phyloP scores from a whole-genome alignment of 1,140 invertebrate species.

The Heliconius nattereri region DNA sequence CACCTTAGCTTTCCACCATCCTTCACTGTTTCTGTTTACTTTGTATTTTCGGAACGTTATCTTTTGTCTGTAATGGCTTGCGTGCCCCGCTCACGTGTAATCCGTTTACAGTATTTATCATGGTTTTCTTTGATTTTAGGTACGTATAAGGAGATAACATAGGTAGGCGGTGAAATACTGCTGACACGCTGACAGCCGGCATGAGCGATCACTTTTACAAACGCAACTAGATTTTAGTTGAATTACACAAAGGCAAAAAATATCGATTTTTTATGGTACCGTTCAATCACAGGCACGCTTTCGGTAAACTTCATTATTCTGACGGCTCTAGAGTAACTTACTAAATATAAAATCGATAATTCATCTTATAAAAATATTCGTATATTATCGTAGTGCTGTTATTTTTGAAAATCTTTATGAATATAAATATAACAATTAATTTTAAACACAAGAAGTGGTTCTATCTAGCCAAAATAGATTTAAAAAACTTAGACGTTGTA shows the following conservation, averaged over 20 bases:
- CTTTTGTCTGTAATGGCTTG: conserved; percentile 68
- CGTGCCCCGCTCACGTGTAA: conserved; percentile 61
- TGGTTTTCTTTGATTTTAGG: conserved; percentile 67
- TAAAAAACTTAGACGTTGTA: too few relatives aligned
- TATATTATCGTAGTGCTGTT: neutral
- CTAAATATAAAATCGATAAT: neutral
- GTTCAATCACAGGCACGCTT: neutral
- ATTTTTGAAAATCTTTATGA: neutral
- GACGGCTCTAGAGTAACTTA: neutral
- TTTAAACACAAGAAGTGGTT: too few relatives aligned
- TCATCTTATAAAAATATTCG: too few relatives aligned
- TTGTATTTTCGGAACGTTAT: conserved; percentile 70
- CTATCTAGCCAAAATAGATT: too few relatives aligned
- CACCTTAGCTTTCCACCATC: conserved; percentile 68
- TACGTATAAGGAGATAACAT: conserved; percentile 59
- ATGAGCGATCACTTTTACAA: conserved; percentile 50
- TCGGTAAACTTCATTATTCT: neutral
- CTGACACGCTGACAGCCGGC: conserved; percentile 39
- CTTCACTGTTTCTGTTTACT: conserved; percentile 63
- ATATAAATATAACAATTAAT: neutral
- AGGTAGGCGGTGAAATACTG: conserved; percentile 51
- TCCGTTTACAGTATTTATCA: conserved; percentile 67
- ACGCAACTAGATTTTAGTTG: conserved; percentile 41
- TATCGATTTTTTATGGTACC: conserved; percentile 1
- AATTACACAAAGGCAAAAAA: conserved; percentile 10